Conservation (phyloP, 2,113 vertebrate species). For the Colistium nudipinnis region DNA sequence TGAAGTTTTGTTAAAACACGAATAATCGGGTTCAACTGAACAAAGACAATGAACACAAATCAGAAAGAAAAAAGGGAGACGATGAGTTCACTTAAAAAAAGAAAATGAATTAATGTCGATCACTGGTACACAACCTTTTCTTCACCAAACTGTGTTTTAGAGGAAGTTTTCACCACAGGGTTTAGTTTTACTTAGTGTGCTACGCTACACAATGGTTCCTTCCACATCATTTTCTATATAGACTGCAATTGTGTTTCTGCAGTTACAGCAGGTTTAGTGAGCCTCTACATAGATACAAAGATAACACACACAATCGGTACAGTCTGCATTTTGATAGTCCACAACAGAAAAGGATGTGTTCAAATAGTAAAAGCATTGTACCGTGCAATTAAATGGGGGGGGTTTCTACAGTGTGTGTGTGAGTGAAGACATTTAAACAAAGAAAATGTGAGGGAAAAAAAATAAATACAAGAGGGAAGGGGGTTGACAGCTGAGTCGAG, state of each 20-base stretch:
- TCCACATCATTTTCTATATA: not conserved
- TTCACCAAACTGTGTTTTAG: too few relatives aligned
- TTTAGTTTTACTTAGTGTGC: constrained; percentile 23
- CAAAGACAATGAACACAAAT: constrained; percentile 57
- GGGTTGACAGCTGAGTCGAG: constrained; percentile 39
- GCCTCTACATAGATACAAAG: constrained; percentile 9
- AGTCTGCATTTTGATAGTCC: constrained; percentile 28
- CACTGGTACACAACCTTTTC: constrained; percentile 3
- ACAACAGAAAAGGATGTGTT: constrained; percentile 17
- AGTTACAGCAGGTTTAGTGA: constrained; percentile 6
- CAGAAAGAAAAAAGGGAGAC: constrained; percentile 27
- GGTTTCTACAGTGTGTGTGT: constrained; percentile 26
- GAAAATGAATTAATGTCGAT: constrained; percentile 3
- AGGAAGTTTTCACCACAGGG: constrained; percentile 1
- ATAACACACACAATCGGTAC: constrained; percentile 21
- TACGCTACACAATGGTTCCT: constrained; percentile 20
- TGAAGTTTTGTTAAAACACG: constrained; percentile 53
- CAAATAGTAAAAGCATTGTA: constrained; percentile 10
- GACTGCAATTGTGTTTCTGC: constrained; percentile 14
- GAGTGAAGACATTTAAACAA: constrained; percentile 38
- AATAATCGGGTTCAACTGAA: constrained; percentile 51
- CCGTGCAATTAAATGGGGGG: constrained; percentile 4
- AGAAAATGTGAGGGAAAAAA: constrained; percentile 44
- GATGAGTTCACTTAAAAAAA: constrained; percentile 37
- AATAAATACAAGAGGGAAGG: constrained; percentile 67